A percentile compares a stretch with the other conserved stretches of the same genome.
These are phyloP conservation scores for Byasa hedistus DNA, from an alignment of 2,888 invertebrate genomes.

Conservation along the genomic window DNA sequence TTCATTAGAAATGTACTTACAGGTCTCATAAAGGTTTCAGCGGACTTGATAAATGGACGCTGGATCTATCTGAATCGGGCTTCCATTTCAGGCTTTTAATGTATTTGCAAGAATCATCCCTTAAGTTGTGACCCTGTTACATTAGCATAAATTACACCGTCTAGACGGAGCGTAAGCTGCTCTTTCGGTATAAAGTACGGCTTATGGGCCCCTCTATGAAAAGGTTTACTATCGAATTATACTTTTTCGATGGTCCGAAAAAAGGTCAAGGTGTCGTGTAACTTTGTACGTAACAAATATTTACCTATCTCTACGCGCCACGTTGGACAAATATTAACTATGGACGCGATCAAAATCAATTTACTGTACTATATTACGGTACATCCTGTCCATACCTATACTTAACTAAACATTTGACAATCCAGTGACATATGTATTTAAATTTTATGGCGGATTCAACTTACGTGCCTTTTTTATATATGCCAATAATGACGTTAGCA, in stretches of 20 bases:
- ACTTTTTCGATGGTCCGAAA: not conserved
- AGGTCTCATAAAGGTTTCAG: constrained; percentile 2
- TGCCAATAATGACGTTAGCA: no score
- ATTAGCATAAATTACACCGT: constrained; percentile 28
- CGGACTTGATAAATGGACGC: constrained; percentile 9
- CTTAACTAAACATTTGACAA: no score
- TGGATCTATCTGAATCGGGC: not conserved
- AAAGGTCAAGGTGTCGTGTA: constrained; percentile 1
- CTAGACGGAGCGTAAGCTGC: constrained; percentile 18
- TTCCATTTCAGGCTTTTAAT: constrained; percentile 22
- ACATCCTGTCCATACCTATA: no score
- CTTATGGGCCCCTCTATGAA: constrained; percentile 1
- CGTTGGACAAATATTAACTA: not conserved
- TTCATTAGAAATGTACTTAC: not conserved
- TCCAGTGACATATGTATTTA: no score
- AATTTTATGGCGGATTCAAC: no score
- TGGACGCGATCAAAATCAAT: not conserved
- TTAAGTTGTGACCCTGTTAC: constrained; percentile 13
- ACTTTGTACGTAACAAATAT: not conserved
- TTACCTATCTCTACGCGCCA: not conserved
- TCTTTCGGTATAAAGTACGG: not conserved
- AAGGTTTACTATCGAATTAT: constrained; percentile 3
- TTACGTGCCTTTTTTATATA: no score
- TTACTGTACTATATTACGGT: not conserved
- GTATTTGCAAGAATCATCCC: constrained; percentile 22